Evolutionary conservation across 2,113 vertebrate genomes (phyloP), one percentile per base, ranked within the genome.

Genomic region (Sebastes fasciatus): DNA sequence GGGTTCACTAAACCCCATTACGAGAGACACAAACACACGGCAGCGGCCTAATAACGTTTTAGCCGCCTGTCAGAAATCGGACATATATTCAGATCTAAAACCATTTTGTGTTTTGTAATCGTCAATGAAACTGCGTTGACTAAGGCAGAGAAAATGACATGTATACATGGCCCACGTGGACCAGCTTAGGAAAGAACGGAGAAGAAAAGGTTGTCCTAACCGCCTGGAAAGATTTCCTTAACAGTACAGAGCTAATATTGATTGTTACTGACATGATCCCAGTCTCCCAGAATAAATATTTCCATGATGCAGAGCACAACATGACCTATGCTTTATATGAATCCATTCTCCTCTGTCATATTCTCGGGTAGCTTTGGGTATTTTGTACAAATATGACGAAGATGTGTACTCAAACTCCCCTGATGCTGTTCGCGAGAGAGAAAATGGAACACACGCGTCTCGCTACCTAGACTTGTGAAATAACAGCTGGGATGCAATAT

Each of bases 401-500:
- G 79, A 89, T 82, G 79, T 87, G 82, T 74, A 74, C 66, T 80
- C 65, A 80, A 82, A 83, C 66, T 91, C 84, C 84, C 85, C 54
- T 3, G 77, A 80, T 73, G 85, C 63, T 79, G 55, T 80, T 83
- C 5, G n/a, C 23, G 16, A 76, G 74, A 21, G 58, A 79, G 88
- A 76, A 82, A 85, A 89, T 84, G 82, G 57, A 83, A 73, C 73
- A 62, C 79, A 34, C 63, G 40, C 63, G 40, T 88, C 83, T 85
- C n/a, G 10, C 79, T 65, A 83, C 84, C 88, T 82, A 6, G 80
- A 89, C 86, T 71, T 86, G 87, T 87, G 84, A 88, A 91, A 83
- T 79, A 89, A 91, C 92, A 93, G 89, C 91, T 93, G 89, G 87
- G 84, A 86, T 46, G 80, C 76, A 85, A 80, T 89, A 87, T 83